Evolutionary conservation across 53 echinoderm and acorn worm genomes (phyloP).

Genomic region (Paracentrotus lividus): DNA sequence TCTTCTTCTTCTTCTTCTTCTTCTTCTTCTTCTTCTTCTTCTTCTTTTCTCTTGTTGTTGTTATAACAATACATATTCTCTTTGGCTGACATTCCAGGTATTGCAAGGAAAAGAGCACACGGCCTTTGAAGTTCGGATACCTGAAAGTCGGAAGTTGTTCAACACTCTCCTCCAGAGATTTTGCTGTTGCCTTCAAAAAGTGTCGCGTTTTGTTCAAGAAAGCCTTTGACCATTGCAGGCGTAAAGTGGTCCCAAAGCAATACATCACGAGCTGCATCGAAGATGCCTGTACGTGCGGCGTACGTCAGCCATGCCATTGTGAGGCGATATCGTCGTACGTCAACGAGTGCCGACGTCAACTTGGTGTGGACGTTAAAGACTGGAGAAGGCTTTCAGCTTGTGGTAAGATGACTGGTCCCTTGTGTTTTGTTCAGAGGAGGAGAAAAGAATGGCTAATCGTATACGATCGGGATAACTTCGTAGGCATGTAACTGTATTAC

Average conservation of each 20-base stretch:
- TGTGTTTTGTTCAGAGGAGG: too few relatives aligned
- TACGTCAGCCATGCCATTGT: slow-evolving; percentile 81
- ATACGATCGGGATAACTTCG: too few relatives aligned
- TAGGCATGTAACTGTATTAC: too few relatives aligned
- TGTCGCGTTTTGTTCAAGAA: slow-evolving; percentile 65
- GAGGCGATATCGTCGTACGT: slow-evolving; percentile 78
- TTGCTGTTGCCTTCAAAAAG: slow-evolving; percentile 59
- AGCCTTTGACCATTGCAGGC: slow-evolving; percentile 65
- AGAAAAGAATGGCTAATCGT: too few relatives aligned
- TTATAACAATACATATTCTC: not conserved
- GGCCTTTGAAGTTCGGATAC: slow-evolving; percentile 13
- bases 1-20: too few relatives aligned
- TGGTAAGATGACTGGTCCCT: too few relatives aligned
- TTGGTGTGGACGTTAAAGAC: slow-evolving; percentile 32
- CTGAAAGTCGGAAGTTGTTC: slow-evolving; percentile 47
- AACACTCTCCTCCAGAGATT: slow-evolving; percentile 56
- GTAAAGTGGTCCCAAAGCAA: slow-evolving; percentile 60
- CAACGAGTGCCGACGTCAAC: slow-evolving; percentile 77
- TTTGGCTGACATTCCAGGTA: not conserved
- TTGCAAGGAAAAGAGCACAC: slow-evolving; percentile 8
- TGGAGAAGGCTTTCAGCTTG: slow-evolving; percentile 68
- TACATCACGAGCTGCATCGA: slow-evolving; percentile 81
- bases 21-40: too few relatives aligned
- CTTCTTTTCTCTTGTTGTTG: not conserved
- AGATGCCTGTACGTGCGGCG: slow-evolving; percentile 79